Conservation (phyloP, 2,113 vertebrate species). For the Cromileptes altivelis region DNA sequence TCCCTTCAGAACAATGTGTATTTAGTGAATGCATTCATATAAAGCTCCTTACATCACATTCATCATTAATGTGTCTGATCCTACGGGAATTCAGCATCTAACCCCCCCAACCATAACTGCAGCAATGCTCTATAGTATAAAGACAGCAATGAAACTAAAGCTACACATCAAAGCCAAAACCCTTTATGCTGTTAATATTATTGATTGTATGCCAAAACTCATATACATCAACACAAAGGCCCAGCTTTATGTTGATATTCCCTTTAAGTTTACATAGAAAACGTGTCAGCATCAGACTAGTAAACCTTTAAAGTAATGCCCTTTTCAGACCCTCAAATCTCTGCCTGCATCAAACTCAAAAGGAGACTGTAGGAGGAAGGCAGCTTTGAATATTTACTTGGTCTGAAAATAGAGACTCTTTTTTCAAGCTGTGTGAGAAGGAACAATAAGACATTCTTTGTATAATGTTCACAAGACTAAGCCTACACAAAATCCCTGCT, state of each 20-base stretch:
- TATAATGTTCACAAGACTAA: conserved; percentile 34
- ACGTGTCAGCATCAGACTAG: neutral
- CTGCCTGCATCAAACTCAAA: conserved; percentile 40
- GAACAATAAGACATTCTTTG: conserved; percentile 59
- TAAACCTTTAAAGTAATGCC: conserved; percentile 33
- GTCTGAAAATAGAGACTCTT: conserved; percentile 27
- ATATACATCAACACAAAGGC: neutral
- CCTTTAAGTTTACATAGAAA: conserved; percentile 7
- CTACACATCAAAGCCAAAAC: neutral
- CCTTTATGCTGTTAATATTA: neutral
- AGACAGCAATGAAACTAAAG: neutral
- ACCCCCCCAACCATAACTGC: neutral
- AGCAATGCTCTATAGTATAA: neutral
- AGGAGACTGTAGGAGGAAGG: conserved; percentile 28
- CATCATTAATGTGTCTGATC: conserved; percentile 1
- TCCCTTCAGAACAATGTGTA: neutral
- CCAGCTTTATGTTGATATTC: conserved; percentile 5
- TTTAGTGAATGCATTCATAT: neutral
- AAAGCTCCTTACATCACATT: conserved; percentile 8
- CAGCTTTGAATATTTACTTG: conserved; percentile 56
- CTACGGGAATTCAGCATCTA: neutral
- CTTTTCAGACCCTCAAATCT: conserved; percentile 36
- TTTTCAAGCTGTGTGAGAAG: conserved; percentile 19
- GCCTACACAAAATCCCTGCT: conserved; percentile 51
- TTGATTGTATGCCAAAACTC: neutral